A percentile compares a stretch with the other conserved stretches of the same genome.
Conservation (phyloP, 92 coral and sea anemone species). For the Actinernus sp. region DNA sequence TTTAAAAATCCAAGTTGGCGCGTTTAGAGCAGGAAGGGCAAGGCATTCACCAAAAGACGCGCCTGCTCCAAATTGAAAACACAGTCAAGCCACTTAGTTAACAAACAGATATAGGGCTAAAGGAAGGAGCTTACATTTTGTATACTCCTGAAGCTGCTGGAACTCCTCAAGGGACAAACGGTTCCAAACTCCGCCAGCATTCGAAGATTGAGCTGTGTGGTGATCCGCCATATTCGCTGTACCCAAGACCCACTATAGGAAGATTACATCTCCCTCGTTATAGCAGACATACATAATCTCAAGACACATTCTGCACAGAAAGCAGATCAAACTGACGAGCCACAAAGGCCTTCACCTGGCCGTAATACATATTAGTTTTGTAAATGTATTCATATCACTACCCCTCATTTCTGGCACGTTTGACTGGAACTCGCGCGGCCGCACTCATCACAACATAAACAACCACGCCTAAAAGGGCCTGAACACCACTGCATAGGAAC, state of each 20-base stretch:
- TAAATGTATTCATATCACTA: conserved; percentile 78
- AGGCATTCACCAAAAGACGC: no score
- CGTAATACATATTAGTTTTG: conserved; percentile 86
- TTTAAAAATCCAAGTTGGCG: no score
- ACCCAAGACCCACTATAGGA: conserved; percentile 15
- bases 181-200: conserved; percentile 97
- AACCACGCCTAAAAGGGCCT: conserved; percentile 52
- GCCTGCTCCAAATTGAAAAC: no score
- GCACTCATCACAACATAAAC: conserved; percentile 51
- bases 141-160: conserved; percentile 99
- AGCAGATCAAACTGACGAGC: conserved; percentile 58
- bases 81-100: no score
- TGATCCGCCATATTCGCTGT: conserved; percentile 64
- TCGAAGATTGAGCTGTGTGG: conserved; percentile 67
- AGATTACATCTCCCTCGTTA: conserved; percentile 24
- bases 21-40: no score
- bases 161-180: conserved; percentile 98
- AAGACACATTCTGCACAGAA: conserved; percentile 43
- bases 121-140: conserved; percentile 99
- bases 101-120: no score
- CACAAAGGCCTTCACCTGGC: conserved; percentile 92
- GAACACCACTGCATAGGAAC: conserved; percentile 36
- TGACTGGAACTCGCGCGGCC: conserved; percentile 51
- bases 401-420: conserved; percentile 74
- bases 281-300: conserved; percentile 10